Conservation (phyloP, 2,113 vertebrate genomes). For the Eupsittula cactorum region DNA sequence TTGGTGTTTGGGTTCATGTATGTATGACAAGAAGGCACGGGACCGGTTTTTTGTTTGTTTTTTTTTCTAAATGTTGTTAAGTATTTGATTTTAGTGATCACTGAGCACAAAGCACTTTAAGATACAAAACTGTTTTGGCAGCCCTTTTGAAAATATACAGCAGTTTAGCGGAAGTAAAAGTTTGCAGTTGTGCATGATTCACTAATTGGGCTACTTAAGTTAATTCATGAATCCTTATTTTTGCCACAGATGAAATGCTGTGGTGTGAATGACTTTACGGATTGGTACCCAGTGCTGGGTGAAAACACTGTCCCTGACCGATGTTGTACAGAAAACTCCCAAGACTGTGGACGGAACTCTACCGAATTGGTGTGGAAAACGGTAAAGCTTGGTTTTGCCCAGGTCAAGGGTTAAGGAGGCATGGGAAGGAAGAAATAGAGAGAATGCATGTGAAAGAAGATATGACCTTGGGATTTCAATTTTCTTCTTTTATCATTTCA, state of each 20-base stretch:
- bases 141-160: not conserved
- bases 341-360: conserved; percentile 89
- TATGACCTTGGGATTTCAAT: not conserved
- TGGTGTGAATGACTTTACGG: conserved; percentile 89
- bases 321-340: conserved; percentile 95
- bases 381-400: conserved; percentile 68
- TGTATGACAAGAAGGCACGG: not conserved
- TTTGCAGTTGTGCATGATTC: not conserved
- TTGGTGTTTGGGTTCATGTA: not conserved
- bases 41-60: not conserved
- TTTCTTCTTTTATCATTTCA: conserved; percentile 64
- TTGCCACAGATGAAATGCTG: conserved; percentile 91
- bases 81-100: not conserved
- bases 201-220: not conserved
- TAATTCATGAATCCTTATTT: not conserved
- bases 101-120: not conserved
- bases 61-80: not conserved
- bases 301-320: conserved; percentile 92
- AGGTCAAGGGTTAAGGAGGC: not conserved
- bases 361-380: conserved; percentile 89
- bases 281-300: conserved; percentile 92
- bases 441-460: not conserved
- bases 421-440: not conserved
- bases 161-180: not conserved
- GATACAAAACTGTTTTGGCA: not conserved